Base-by-base conservation (phyloP, 2,113 vertebrate species). In the Sapajus apella region DNA sequence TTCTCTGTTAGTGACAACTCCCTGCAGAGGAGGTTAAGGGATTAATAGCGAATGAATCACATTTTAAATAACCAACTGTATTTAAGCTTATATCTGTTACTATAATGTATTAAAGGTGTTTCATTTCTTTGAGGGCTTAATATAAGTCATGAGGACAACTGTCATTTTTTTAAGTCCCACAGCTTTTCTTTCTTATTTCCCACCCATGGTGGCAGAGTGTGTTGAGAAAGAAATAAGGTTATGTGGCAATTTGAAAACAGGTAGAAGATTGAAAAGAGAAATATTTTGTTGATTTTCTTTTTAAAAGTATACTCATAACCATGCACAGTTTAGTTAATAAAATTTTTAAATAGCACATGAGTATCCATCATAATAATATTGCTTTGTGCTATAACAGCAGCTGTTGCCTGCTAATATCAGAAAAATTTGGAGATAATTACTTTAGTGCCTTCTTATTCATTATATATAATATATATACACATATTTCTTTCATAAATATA, bases 11-110 rank as follows among this genome's bases (percentile, higher is more conserved):
- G 40, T 88, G 56, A 95, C 93, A 94, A 40, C 43, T 45, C 45
- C 30, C 66, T 85, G 47, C 47, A 95, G 50, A 96, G 45, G 20
- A 87, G 75, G 83, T 94, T 91, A 90, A 97, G 84, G 84, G 86
- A 96, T 94, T 96, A 97, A 97, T 75, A 93, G 93, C 55, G 85
- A 40, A 83, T 85, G 70, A 87, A 95, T 87, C 61, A 90, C 87
- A 95, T 95, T 97, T 96, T 96, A 87, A 95, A 95, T 90, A 97
- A 90, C 61, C 93, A 89, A 72, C 50, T 90, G 50, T 75, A 75
- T 75, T 94, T 95, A 92, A 97, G 35, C 47, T 23, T 91, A 5
- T 47, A 13, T 96, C 72, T 0, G 5, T 17, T 86, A 84, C 70
- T 87, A 4, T 81, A 93, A 77, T 30, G 52, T 96, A 87, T 80